Percentiles rank a stretch among this genome's conserved stretches.
Conservation (phyloP, 2,113 vertebrate genomes). For the Ptilonorhynchus violaceus region DNA sequence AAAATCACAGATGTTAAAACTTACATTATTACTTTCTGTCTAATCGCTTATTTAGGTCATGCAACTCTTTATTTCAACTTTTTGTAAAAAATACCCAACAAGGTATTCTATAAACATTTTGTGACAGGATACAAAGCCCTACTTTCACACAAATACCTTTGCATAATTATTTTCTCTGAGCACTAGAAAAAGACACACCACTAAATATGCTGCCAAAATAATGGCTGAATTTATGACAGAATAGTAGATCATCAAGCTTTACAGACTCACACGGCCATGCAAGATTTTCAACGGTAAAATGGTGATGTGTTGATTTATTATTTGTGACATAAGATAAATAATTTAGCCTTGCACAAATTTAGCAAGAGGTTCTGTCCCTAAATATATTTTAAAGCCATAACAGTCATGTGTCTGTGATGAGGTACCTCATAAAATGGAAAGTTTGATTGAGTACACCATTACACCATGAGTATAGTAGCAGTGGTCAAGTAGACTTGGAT, state of each 20-base stretch:
- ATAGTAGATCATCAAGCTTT: constrained; percentile 19
- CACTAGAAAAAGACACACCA: not conserved
- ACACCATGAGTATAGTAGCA: not conserved
- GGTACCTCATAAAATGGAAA: not conserved
- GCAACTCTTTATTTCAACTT: not conserved
- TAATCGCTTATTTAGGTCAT: not conserved
- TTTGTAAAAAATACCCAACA: not conserved
- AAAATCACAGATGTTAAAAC: not conserved
- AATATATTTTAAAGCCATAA: constrained; percentile 33
- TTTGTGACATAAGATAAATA: constrained; percentile 56
- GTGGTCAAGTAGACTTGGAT: not conserved
- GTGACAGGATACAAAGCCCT: not conserved
- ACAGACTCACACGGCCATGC: not conserved
- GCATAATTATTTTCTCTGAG: not conserved
- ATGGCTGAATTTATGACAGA: not conserved
- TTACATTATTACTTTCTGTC: not conserved
- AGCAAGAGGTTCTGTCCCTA: constrained; percentile 39
- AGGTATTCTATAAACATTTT: not conserved
- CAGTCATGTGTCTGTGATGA: not conserved
- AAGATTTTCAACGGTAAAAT: constrained; percentile 1
- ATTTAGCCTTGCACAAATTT: constrained; percentile 43
- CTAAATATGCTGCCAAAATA: constrained; percentile 3
- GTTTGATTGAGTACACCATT: not conserved
- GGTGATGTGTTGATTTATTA: constrained; percentile 51
- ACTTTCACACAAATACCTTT: not conserved